phyloP scores from a whole-genome alignment of 2,797 vertebrate species.

The Oophaga sylvatica region DNA sequence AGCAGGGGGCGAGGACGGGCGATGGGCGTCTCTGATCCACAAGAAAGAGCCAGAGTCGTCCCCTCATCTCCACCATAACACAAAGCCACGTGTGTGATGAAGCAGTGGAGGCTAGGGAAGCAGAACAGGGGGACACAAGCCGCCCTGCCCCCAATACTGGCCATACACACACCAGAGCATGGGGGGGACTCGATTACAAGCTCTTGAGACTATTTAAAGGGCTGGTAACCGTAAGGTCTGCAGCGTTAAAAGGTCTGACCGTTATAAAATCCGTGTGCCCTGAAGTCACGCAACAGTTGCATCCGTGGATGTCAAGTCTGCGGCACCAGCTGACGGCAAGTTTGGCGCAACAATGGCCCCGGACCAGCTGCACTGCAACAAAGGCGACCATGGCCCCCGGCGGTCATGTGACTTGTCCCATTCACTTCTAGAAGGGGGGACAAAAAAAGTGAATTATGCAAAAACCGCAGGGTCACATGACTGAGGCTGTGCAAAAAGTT shows the following conservation, averaged over 20 bases:
- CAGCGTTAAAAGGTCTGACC: too few relatives aligned
- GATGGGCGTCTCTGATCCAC: slow-evolving; percentile 3
- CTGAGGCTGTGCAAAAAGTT: neutral
- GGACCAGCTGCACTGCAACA: slow-evolving; percentile 3
- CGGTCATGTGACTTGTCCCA: neutral
- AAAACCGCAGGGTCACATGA: neutral
- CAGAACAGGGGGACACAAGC: too few relatives aligned
- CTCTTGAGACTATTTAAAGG: neutral
- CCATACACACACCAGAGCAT: too few relatives aligned
- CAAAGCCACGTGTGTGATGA: slow-evolving; percentile 38
- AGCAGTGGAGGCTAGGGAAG: too few relatives aligned
- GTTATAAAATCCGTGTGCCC: too few relatives aligned
- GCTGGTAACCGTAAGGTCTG: too few relatives aligned
- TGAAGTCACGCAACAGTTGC: too few relatives aligned
- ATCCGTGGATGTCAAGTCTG: too few relatives aligned
- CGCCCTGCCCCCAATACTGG: neutral
- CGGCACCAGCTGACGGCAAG: neutral
- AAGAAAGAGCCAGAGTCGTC: neutral
- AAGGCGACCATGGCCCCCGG: neutral
- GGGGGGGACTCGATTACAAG: neutral
- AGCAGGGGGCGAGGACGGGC: neutral
- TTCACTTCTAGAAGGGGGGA: neutral
- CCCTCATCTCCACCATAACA: slow-evolving; percentile 29
- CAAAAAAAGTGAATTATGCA: neutral
- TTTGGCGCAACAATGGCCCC: neutral